Percentiles rank a stretch among this genome's conserved stretches.
Conservation (phyloP, 2,888 invertebrate genomes). For the Nemurella pictetii region DNA sequence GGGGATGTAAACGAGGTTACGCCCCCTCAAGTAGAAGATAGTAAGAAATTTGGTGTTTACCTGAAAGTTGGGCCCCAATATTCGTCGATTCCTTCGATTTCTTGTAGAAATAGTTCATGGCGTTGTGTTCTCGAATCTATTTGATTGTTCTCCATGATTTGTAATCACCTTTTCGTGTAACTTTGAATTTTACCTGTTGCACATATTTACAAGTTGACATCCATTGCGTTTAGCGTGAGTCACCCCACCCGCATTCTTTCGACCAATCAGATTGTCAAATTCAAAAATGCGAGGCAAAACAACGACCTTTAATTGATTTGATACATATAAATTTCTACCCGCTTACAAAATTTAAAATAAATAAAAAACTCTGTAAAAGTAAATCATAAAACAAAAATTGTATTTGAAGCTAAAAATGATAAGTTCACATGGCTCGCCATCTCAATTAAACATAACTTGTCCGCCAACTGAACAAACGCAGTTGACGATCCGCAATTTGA, state of each 20-base stretch:
- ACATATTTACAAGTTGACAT: not conserved
- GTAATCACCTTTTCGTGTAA: not conserved
- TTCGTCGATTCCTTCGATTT: constrained; percentile 89
- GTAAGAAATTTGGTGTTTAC: constrained; percentile 50
- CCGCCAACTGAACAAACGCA: too few species aligned
- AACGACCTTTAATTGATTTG: too few species aligned
- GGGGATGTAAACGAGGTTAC: constrained; percentile 32
- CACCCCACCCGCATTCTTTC: not conserved
- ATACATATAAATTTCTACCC: too few species aligned
- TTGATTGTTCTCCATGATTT: constrained; percentile 21
- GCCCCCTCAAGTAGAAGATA: constrained; percentile 2
- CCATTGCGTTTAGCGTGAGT: not conserved
- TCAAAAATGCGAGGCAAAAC: not conserved
- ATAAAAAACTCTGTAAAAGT: not conserved
- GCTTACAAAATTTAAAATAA: not conserved
- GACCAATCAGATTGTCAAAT: not conserved
- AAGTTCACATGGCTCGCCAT: too few species aligned
- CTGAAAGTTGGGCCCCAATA: constrained; percentile 91
- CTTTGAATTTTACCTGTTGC: constrained; percentile 1
- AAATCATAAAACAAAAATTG: not conserved
- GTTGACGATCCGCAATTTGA: too few species aligned
- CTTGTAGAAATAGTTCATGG: constrained; percentile 66
- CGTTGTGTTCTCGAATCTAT: constrained; percentile 51
- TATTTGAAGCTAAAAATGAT: too few species aligned
- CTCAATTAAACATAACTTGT: too few species aligned